Percentiles rank a stretch among this genome's conserved stretches.
phyloP scores from a whole-genome alignment of 2,113 vertebrate genomes.

The Ciconia boyciana region DNA sequence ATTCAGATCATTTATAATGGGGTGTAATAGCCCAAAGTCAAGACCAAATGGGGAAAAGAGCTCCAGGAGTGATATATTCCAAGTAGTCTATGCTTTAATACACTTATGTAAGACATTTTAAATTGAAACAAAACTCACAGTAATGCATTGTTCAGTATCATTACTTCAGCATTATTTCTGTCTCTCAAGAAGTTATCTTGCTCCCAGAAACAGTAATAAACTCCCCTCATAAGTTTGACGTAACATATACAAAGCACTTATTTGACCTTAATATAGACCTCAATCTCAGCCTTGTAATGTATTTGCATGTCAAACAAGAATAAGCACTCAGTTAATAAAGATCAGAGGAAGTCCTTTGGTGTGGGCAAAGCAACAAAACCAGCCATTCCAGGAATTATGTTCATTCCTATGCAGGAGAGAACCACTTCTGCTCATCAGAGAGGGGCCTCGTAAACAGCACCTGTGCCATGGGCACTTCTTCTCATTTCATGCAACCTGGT shows the following conservation, averaged over 20 bases:
- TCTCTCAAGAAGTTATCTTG: background rate
- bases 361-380: background rate
- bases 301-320: background rate
- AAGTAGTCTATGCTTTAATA: background rate
- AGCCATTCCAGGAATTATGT: background rate
- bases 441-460: background rate
- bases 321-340: background rate
- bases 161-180: background rate
- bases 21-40: background rate
- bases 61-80: background rate
- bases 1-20: background rate
- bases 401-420: background rate
- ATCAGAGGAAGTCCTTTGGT: background rate
- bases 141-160: background rate
- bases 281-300: background rate
- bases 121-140: background rate
- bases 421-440: background rate
- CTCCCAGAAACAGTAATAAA: background rate
- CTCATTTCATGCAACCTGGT: background rate
- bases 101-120: background rate
- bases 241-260: background rate
- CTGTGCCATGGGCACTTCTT: accelerated
- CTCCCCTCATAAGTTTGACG: accelerated
- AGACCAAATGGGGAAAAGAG: background rate
- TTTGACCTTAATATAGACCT: background rate